phyloP scores from a whole-genome alignment of 2,113 vertebrate genomes.

The Mirza zaza region DNA sequence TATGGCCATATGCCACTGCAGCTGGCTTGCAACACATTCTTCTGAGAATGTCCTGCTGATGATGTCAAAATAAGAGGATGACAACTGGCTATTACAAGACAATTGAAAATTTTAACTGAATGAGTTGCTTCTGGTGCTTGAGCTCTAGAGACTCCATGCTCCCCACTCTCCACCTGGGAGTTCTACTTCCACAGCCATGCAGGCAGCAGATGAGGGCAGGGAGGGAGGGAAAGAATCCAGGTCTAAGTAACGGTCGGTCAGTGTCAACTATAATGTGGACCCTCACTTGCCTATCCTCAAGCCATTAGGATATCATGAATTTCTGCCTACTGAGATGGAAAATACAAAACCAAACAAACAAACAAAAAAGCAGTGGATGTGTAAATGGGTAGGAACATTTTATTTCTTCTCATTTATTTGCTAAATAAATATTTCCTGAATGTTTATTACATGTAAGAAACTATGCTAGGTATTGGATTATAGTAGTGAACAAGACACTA shows the following conservation, averaged over 20 bases:
- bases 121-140: background rate
- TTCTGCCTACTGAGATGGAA: conserved; percentile 34
- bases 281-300: background rate
- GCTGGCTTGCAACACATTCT: background rate
- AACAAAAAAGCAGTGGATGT: conserved; percentile 4
- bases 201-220: background rate
- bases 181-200: background rate
- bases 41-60: background rate
- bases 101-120: conserved; percentile 3
- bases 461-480: background rate
- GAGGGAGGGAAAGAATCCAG: background rate
- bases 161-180: background rate
- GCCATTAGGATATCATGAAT: background rate
- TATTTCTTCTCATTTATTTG: conserved; percentile 47
- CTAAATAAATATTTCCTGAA: conserved; percentile 42
- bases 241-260: background rate
- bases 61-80: background rate
- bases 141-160: background rate
- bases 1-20: background rate
- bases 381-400: background rate
- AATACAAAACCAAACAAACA: conserved; percentile 31
- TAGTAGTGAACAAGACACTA: background rate
- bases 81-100: conserved; percentile 18
- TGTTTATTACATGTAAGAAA: conserved; percentile 40
- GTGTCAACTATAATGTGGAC: background rate